A percentile compares a stretch with the other conserved stretches of the same genome.
Conservation (phyloP, 2,888 invertebrate genomes). For the Lacanobia wlatinum region DNA sequence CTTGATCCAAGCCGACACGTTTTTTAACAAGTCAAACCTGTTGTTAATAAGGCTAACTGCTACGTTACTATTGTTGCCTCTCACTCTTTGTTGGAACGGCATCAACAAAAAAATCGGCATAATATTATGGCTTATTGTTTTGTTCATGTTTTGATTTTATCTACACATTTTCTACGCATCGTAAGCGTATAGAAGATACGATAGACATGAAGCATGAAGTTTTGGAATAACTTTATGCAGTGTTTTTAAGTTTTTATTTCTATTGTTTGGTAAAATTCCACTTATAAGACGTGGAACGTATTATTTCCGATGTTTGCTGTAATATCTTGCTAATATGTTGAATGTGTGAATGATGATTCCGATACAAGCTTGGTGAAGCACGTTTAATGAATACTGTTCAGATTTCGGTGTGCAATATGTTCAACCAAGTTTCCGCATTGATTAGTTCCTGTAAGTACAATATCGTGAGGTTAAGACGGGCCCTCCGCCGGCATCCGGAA, state of each 20-base stretch:
- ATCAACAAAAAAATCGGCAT: slow-evolving; percentile 54
- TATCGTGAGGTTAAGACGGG: slow-evolving; percentile 26
- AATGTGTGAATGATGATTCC: neutral
- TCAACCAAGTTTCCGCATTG: slow-evolving; percentile 24
- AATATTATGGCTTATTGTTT: slow-evolving; percentile 52
- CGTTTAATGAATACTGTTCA: neutral
- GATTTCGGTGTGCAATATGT: neutral
- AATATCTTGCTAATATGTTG: neutral
- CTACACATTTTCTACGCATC: slow-evolving; percentile 30
- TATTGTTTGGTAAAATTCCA: slow-evolving; percentile 1
- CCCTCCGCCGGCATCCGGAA: slow-evolving; percentile 35
- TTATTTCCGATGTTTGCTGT: neutral
- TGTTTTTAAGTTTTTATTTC: neutral
- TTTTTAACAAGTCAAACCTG: slow-evolving; percentile 60
- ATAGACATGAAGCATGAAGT: slow-evolving; percentile 15
- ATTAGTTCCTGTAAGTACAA: slow-evolving; percentile 33
- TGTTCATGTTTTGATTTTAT: slow-evolving; percentile 52
- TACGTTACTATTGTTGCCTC: slow-evolving; percentile 57
- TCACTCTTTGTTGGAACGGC: slow-evolving; percentile 47
- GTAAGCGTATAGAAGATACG: slow-evolving; percentile 15
- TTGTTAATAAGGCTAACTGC: slow-evolving; percentile 58
- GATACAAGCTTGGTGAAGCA: neutral
- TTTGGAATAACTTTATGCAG: slow-evolving; percentile 5
- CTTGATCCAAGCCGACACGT: slow-evolving; percentile 50
- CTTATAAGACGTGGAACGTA: neutral